phyloP scores from a whole-genome alignment of 2,888 invertebrate species.

The Coecobrya sp. region DNA sequence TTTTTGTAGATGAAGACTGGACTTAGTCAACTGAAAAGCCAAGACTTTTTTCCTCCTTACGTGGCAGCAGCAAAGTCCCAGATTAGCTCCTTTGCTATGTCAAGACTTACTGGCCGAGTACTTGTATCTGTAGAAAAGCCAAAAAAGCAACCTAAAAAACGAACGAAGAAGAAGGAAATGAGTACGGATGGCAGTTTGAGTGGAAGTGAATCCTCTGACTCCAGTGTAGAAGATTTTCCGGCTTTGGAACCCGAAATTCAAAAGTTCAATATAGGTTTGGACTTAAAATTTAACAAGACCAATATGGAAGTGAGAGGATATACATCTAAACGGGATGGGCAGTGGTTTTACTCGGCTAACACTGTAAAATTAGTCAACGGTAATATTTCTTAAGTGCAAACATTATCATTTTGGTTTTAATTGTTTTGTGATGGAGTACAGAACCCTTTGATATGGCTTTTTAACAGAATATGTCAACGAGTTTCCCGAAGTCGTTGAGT shows the following conservation, averaged over 20 bases:
- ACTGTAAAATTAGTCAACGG: conserved; percentile 91
- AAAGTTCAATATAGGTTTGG: conserved; percentile 94
- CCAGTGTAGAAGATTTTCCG: conserved; percentile 84
- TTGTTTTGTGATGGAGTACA: neutral
- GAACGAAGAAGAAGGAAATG: conserved; percentile 43
- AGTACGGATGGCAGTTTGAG: conserved; percentile 20
- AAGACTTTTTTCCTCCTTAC: conserved; percentile 80
- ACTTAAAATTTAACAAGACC: conserved; percentile 95
- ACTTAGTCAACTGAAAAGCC: conserved; percentile 76
- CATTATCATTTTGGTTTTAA: neutral
- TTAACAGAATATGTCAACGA: conserved; percentile 90
- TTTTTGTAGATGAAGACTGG: conserved; percentile 70
- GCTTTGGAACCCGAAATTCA: conserved; percentile 84
- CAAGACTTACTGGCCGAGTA: conserved; percentile 95
- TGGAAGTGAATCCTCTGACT: conserved; percentile 52
- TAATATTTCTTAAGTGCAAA: conserved; percentile 49
- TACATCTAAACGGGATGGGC: conserved; percentile 90
- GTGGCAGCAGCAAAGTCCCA: conserved; percentile 88
- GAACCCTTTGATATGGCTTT: neutral
- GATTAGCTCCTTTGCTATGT: conserved; percentile 90
- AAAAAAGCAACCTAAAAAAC: conserved; percentile 81
- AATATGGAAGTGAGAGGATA: conserved; percentile 93
- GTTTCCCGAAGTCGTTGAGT: conserved; percentile 93
- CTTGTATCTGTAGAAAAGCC: conserved; percentile 90
- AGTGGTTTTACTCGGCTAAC: conserved; percentile 94